Base-by-base conservation (phyloP, 2,888 invertebrate species). In the Resseliella maxima region DNA sequence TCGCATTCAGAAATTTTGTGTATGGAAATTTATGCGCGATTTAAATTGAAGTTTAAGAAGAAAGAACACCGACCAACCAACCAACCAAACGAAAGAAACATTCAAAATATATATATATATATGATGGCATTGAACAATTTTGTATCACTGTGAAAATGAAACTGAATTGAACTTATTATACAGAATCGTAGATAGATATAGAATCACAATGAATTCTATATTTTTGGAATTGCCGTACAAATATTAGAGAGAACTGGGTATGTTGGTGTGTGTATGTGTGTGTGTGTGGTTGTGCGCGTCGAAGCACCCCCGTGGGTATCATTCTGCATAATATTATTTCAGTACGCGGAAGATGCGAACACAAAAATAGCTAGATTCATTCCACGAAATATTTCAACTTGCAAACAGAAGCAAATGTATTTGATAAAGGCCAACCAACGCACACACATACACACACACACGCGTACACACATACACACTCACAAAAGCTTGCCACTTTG, bases 1-100 rank as follows among this genome's bases (percentile, higher is more conserved):
- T 31, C 35, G 72, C 31, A 72, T 72, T 72, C 72, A 72, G n/a
- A n/a, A 72, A 72, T 72, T 72, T 72, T 72, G 31, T 72, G 72
- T 72, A 72, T 72, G 72, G 31, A 72, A 72, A 72, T 72, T 27
- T 72, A 72, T 72, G 72, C 72, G 31, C 72, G 35, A 72, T 72
- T 72, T 35, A 72, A 72, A 31, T 72, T 35, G 27, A 72, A 72
- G 72, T 35, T 72, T 5, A 31, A 72, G n/a, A 27, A 31, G 27
- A 35, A 27, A 31, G 35, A 72, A 72, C n/a, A n/a, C 24, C 27
- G 27, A 59, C 27, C 6, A 59, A 27, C 2, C 5, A 59, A 8
- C 5, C 24, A 72, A 31, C 12, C 1, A 35, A 35, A 72, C 12
- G 15, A 72, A 35, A 10, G 18, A 12, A 72, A 31, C 59, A n/a